Evolutionary conservation across 2,888 invertebrate genomes (phyloP).

Genomic region (Micoletzkya japonica): DNA sequence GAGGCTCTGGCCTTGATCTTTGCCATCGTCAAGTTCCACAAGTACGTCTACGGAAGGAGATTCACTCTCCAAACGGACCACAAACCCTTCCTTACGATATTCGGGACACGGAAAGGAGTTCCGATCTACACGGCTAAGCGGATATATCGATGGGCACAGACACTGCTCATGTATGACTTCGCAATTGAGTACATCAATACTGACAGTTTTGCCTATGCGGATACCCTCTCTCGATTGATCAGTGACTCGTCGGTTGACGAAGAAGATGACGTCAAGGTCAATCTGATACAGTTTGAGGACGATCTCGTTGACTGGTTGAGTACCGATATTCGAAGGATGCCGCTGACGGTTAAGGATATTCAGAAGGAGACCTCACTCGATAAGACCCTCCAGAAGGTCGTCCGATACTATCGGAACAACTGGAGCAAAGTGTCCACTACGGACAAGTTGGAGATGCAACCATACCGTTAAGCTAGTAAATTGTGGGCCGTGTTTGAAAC

Average conservation of each 20-base stretch:
- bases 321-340: neutral
- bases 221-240: constrained; percentile 58
- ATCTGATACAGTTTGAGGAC: constrained; percentile 23
- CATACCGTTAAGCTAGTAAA: too few species aligned
- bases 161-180: constrained; percentile 63
- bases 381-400: constrained; percentile 3
- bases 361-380: neutral
- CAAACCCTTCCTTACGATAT: constrained; percentile 60
- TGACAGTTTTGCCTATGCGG: constrained; percentile 57
- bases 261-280: constrained; percentile 30
- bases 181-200: constrained; percentile 57
- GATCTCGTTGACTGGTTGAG: constrained; percentile 2
- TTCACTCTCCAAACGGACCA: constrained; percentile 62
- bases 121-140: constrained; percentile 57
- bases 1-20: constrained; percentile 64
- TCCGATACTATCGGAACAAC: too few species aligned
- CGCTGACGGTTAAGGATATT: constrained; percentile 1
- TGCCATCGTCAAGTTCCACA: constrained; percentile 65
- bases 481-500: too few species aligned
- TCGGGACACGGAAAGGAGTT: constrained; percentile 41
- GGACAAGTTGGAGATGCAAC: too few species aligned
- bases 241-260: neutral
- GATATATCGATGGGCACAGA: constrained; percentile 51
- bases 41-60: constrained; percentile 64
- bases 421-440: too few species aligned